These are phyloP conservation scores for Peromyscus aztecus DNA, from an alignment of 2,797 vertebrate species.

Conservation along the genomic window DNA sequence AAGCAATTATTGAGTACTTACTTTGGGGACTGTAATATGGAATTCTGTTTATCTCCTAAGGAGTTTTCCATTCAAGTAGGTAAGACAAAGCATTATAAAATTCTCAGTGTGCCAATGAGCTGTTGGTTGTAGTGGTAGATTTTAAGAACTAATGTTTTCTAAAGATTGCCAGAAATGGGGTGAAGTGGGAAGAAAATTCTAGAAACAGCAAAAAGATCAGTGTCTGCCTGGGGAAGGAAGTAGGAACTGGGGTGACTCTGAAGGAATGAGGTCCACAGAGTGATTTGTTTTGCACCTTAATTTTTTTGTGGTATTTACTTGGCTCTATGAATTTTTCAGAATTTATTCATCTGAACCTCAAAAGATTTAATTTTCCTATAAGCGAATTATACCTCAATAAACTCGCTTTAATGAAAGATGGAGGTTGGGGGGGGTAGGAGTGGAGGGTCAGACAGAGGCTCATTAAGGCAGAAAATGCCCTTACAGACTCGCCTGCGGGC, in stretches of 20 bases:
- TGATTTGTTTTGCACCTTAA: neutral
- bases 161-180: neutral
- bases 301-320: neutral
- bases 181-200: neutral
- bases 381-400: neutral
- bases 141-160: neutral
- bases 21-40: neutral
- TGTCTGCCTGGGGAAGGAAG: neutral
- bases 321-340: neutral
- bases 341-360: neutral
- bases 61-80: neutral
- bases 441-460: fast-evolving
- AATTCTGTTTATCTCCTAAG: neutral
- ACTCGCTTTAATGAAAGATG: neutral
- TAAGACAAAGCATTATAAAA: neutral
- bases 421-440: neutral
- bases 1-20: neutral
- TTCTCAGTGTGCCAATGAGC: neutral
- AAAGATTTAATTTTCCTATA: neutral
- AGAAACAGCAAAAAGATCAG: neutral
- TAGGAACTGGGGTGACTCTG: fast-evolving
- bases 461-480: neutral
- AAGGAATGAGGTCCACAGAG: neutral
- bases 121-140: neutral
- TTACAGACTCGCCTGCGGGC: too few relatives aligned